Conservation (phyloP, 1,140 invertebrate species). For the Lanistes nyassanus region DNA sequence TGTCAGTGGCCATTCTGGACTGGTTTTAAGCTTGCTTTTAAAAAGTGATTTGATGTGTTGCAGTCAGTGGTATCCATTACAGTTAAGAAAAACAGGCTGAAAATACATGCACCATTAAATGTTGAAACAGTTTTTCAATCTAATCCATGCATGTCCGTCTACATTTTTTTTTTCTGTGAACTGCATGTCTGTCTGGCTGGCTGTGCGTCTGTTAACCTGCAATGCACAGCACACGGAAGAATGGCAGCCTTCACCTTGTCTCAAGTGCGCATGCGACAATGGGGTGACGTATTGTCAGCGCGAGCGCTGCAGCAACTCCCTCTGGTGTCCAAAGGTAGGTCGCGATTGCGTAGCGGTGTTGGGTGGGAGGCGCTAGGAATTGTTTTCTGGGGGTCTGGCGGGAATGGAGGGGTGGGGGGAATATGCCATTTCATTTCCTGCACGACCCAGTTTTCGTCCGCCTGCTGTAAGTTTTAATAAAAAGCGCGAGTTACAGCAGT, state of each 20-base stretch:
- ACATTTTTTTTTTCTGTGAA: neutral
- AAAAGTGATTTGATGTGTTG: neutral
- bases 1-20: no score
- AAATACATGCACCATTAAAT: no score
- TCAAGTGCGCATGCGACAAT: conserved; percentile 79
- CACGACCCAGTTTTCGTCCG: no score
- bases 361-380: no score
- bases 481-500: no score
- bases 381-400: conserved; percentile 1
- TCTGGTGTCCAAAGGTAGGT: conserved; percentile 47
- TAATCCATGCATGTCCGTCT: neutral
- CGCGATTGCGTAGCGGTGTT: neutral
- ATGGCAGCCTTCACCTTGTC: conserved; percentile 78
- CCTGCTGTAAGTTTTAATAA: no score
- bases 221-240: conserved; percentile 68
- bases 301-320: conserved; percentile 75
- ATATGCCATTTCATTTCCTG: no score
- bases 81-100: no score
- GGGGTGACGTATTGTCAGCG: conserved; percentile 84
- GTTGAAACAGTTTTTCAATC: neutral
- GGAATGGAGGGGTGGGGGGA: neutral
- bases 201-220: neutral
- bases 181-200: no score
- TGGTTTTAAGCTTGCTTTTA: neutral
- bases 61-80: no score